Percentiles rank a stretch among this genome's conserved stretches.
Evolutionary conservation across 2,797 vertebrate genomes (phyloP).

Genomic region (Champsocephalus esox): DNA sequence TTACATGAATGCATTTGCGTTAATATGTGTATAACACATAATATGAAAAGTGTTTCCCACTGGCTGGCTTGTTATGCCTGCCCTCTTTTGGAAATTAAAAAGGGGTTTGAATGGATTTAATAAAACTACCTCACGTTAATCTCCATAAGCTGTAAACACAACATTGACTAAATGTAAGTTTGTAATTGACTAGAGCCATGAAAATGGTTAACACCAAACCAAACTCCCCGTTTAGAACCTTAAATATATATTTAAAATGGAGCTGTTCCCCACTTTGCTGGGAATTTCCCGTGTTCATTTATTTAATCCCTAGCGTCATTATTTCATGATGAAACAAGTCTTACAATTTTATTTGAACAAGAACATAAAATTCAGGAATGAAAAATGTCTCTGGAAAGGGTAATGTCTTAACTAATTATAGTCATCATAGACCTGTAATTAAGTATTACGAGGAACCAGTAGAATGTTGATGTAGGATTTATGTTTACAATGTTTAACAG

Average conservation of each 20-base stretch:
- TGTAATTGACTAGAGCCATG: not conserved
- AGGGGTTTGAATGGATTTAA: not conserved
- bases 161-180: not conserved
- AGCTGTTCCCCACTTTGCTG: not conserved
- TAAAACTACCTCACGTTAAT: not conserved
- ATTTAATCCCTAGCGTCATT: not conserved
- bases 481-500: slow-evolving; percentile 10
- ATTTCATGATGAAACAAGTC: slow-evolving; percentile 4
- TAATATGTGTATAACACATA: not conserved
- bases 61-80: not conserved
- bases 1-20: not conserved
- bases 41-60: not conserved
- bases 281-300: not conserved
- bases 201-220: not conserved
- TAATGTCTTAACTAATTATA: slow-evolving; percentile 4
- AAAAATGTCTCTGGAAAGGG: not conserved
- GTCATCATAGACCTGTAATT: not conserved
- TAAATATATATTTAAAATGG: not conserved
- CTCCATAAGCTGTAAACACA: not conserved
- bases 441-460: not conserved
- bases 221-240: not conserved
- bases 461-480: slow-evolving; percentile 1
- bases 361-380: slow-evolving; percentile 6
- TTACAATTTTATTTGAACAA: slow-evolving; percentile 1
- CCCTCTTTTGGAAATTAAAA: not conserved